phyloP scores from a whole-genome alignment of 2,888 invertebrate genomes.

The Anarsia innoxiella region DNA sequence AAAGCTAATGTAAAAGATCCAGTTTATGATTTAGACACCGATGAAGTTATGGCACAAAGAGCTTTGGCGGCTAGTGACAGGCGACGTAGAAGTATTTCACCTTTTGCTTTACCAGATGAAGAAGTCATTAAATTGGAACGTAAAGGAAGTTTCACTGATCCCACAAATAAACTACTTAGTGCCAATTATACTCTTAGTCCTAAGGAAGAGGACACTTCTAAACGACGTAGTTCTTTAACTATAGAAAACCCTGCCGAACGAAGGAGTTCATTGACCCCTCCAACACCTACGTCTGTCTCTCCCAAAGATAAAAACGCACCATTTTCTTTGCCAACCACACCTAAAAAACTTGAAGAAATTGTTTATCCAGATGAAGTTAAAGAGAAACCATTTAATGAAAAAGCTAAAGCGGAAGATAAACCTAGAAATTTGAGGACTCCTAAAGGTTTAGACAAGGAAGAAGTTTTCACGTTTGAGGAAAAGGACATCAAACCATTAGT shows the following conservation, averaged over 20 bases:
- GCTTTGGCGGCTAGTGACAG: slow-evolving; percentile 58
- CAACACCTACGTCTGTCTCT: slow-evolving; percentile 40
- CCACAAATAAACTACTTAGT: slow-evolving; percentile 60
- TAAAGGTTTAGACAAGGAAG: too few species aligned
- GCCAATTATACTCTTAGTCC: slow-evolving; percentile 57
- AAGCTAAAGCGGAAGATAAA: slow-evolving; percentile 28
- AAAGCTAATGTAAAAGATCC: slow-evolving; percentile 58
- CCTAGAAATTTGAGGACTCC: slow-evolving; percentile 35
- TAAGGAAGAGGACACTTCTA: slow-evolving; percentile 50
- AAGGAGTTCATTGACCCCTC: slow-evolving; percentile 41
- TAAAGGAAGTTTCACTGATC: slow-evolving; percentile 69
- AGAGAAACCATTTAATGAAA: slow-evolving; percentile 21
- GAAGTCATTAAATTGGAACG: slow-evolving; percentile 36
- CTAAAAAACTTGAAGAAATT: slow-evolving; percentile 55
- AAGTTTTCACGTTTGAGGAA: slow-evolving; percentile 43
- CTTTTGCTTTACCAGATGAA: slow-evolving; percentile 63
- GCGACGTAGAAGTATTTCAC: slow-evolving; percentile 68
- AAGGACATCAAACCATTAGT: slow-evolving; percentile 35
- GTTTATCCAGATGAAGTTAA: slow-evolving; percentile 44
- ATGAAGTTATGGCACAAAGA: slow-evolving; percentile 63
- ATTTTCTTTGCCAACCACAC: slow-evolving; percentile 43
- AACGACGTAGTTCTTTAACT: slow-evolving; percentile 48
- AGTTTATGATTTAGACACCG: slow-evolving; percentile 60
- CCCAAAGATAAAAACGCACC: slow-evolving; percentile 50
- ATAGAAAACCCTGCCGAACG: slow-evolving; percentile 39